Evolutionary conservation across 2,888 invertebrate species (phyloP), one percentile per base, ranked within the genome.

Genomic region (Alcis repandata): DNA sequence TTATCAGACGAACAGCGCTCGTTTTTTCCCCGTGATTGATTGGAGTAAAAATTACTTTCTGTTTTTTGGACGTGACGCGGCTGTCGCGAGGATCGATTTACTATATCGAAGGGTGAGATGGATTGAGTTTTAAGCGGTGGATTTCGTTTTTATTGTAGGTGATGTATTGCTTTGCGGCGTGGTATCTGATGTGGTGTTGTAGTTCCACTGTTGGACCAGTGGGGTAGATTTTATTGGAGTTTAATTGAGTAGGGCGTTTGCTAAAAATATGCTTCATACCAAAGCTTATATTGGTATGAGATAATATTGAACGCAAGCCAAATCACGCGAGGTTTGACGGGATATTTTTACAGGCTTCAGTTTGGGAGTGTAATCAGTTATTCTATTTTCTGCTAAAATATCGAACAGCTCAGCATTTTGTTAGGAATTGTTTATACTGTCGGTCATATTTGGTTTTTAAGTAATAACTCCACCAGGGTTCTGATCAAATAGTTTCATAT

Each of bases 21-120:
- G 88, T 89, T 91, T 91, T 79, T 91, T 91, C 85, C 83, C 78
- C 76, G 86, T 93, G 92, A 93, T 93, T 93, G 92, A 93, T 93
- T 87, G 88, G 86, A 89, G 87, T 88, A 88, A 90, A 88, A 90
- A 90, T 91, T 91, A 91, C 89, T 90, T 87, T 89, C 86, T 84
- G 84, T 84, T 88, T 89, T 90, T 89, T 83, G 73, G 74, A 68
- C 69, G 73, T 69, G 71, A 70, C 65, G 65, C 41, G 38, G 51
- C 67, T 69, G 78, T 77, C 79, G 73, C 74, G 70, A 73, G 63
- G 79, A 79, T 83, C 81, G 84, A 82, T 83, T 79, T 78, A 79
- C 78, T 78, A 76, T 72, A 69, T 67, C 56, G 67, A 69, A 65
- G 71, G 71, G 70, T 64, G 71, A 70, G 77, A 77, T 74, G 76